These are phyloP conservation scores for Bambusicola thoracicus DNA, from an alignment of 2,113 vertebrate species.

Conservation along the genomic window DNA sequence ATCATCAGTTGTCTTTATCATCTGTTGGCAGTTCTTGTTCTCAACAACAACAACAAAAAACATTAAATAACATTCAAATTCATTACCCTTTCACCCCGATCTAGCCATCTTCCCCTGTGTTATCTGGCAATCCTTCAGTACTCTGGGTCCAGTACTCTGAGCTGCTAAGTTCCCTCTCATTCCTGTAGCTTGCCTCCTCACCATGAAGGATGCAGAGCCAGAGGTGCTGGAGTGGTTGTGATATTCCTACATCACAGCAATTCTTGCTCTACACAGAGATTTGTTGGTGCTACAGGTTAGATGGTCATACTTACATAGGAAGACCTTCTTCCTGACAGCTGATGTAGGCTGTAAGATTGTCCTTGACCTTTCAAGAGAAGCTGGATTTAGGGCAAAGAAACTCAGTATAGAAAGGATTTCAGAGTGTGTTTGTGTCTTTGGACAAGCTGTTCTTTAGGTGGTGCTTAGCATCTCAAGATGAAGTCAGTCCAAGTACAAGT, in stretches of 20 bases:
- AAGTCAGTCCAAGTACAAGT: neutral
- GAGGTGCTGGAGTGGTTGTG: neutral
- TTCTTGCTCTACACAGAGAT: neutral
- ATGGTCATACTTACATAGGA: too few species aligned
- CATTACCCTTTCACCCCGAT: neutral
- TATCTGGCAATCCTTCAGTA: neutral
- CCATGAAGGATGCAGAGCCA: neutral
- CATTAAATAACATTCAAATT: neutral
- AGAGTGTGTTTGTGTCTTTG: neutral
- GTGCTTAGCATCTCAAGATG: neutral
- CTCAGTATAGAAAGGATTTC: neutral
- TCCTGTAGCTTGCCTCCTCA: neutral
- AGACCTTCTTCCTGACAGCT: neutral
- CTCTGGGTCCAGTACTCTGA: neutral
- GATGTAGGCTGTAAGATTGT: neutral
- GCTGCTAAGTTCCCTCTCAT: neutral
- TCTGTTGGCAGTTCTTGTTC: conserved; percentile 15
- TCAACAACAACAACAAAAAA: neutral
- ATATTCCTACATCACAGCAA: neutral
- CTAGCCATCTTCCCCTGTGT: neutral
- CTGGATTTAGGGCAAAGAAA: neutral
- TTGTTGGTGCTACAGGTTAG: neutral
- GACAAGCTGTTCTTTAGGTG: neutral
- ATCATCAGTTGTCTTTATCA: neutral
- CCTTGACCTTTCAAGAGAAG: neutral